phyloP scores from a whole-genome alignment of 2,888 invertebrate species.

The Acleris cristana region DNA sequence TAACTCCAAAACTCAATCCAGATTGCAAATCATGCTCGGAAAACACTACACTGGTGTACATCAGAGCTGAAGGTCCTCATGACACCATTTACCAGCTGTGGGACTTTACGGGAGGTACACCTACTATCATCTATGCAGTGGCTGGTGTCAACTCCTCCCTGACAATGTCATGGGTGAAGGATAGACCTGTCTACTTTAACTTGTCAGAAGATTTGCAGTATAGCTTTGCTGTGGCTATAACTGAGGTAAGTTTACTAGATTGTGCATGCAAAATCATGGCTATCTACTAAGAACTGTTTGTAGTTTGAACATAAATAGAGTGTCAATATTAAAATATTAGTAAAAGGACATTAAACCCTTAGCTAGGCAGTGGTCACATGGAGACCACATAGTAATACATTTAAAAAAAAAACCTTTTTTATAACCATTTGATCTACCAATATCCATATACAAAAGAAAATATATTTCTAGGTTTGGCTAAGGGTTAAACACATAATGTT shows the following conservation, averaged over 20 bases:
- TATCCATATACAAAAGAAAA: too few species aligned
- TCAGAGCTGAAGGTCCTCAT: slow-evolving; percentile 80
- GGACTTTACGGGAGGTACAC: slow-evolving; percentile 85
- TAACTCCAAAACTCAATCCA: slow-evolving; percentile 65
- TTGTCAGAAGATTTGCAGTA: slow-evolving; percentile 79
- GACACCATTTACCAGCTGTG: slow-evolving; percentile 87
- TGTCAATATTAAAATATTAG: too few species aligned
- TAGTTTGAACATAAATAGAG: too few species aligned
- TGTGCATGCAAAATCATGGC: too few species aligned
- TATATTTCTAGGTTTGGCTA: too few species aligned
- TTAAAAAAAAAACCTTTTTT: too few species aligned
- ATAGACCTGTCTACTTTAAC: slow-evolving; percentile 57
- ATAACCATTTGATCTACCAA: too few species aligned
- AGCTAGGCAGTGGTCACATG: too few species aligned
- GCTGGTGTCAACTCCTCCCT: slow-evolving; percentile 75
- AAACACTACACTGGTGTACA: slow-evolving; percentile 74
- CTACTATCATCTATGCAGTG: slow-evolving; percentile 82
- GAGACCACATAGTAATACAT: too few species aligned
- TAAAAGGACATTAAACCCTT: too few species aligned
- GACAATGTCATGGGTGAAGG: slow-evolving; percentile 76
- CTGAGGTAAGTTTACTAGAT: slow-evolving; percentile 78
- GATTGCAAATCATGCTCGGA: slow-evolving; percentile 59
- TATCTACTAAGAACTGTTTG: too few species aligned
- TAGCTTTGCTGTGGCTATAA: slow-evolving; percentile 84
- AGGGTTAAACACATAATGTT: too few species aligned